Conservation (phyloP, 2,113 vertebrate species). For the Acanthochromis polyacanthus region DNA sequence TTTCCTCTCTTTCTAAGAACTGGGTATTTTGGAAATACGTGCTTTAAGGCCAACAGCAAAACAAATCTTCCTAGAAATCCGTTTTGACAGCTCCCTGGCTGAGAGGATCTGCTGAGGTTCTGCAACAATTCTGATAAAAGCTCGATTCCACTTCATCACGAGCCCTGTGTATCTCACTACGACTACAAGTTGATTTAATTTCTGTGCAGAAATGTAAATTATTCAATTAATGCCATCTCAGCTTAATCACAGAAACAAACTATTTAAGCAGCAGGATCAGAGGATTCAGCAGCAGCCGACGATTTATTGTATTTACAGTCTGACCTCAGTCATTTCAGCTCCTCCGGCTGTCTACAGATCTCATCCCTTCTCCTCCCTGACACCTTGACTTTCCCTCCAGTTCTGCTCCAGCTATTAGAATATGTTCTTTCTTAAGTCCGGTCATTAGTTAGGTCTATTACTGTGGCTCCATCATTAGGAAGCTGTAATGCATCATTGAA, state of each 20-base stretch:
- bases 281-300: conserved; percentile 2
- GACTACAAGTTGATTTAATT: conserved; percentile 17
- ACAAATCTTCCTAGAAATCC: conserved; percentile 54
- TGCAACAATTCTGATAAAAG: conserved; percentile 35
- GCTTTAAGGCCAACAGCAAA: conserved; percentile 40
- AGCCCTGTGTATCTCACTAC: conserved; percentile 1
- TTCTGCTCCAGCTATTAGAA: conserved; percentile 81
- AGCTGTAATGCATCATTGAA: conserved; percentile 81
- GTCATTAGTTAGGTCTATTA: conserved; percentile 81
- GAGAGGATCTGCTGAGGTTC: conserved; percentile 19
- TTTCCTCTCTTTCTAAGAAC: conserved; percentile 32
- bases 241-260: conserved; percentile 17
- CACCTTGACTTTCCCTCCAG: conserved; percentile 72
- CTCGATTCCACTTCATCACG: conserved; percentile 34
- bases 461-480: conserved; percentile 78
- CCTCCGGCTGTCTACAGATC: conserved; percentile 30
- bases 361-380: conserved; percentile 57
- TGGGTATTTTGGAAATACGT: conserved; percentile 22
- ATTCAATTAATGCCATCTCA: conserved; percentile 11
- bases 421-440: conserved; percentile 82
- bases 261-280: conserved; percentile 16
- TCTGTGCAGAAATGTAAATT: conserved; percentile 10
- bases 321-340: conserved; percentile 44
- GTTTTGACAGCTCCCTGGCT: conserved; percentile 51
- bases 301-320: conserved; percentile 43